Evolutionary conservation across 1,140 invertebrate species (phyloP), one percentile per base, ranked within the genome.

Genomic region (Cydia amplana): DNA sequence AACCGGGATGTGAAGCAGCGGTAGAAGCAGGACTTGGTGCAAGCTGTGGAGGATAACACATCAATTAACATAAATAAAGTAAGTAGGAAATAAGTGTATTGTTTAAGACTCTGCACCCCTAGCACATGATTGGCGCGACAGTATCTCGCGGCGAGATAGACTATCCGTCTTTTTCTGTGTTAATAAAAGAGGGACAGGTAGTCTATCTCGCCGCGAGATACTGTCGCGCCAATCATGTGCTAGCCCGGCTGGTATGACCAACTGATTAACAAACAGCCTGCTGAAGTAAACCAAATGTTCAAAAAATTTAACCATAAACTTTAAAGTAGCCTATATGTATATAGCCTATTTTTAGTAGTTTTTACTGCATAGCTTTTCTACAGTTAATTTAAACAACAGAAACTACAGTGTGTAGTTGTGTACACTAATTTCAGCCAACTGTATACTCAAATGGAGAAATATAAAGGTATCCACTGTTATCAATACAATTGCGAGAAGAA

Each of bases 1-100:
- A 95, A 93, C 82, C 94, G 95, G 14, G 94, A 93, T 83, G 95
- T 95, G 65, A 96, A 91, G 43, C 95, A 94, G 32, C 94, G 91
- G 78, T 94, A 96, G 79, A 96, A 96, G 78, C 93, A 94, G 51
- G 84, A 75, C 65, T 93, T 93, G 93, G 94, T 92, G 89, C 95
- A 75, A 94, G 90, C 82, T 94, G 93, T 43, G 93, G 76, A 74
- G 76, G 80, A 80, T 28, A 73, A 70, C 23, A 28, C 73, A 72
- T 75, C 43, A 14, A 46, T 46, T 46, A 46, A 46, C 14, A 46
- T 2, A 43, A 12, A 14, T 43, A 43, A 43, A 36, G 32, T 36
- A 36, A 9, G 7, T 9, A 4, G 0, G 28, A 28, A 28, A 3
- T 25, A 25, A 32, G 32, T 32, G 32, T 60, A 55, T 51, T 32